Percentiles rank a stretch among this genome's conserved stretches.
These are phyloP conservation scores for Bemisia tabaci DNA, from an alignment of 1,140 invertebrate genomes.

Conservation along the genomic window DNA sequence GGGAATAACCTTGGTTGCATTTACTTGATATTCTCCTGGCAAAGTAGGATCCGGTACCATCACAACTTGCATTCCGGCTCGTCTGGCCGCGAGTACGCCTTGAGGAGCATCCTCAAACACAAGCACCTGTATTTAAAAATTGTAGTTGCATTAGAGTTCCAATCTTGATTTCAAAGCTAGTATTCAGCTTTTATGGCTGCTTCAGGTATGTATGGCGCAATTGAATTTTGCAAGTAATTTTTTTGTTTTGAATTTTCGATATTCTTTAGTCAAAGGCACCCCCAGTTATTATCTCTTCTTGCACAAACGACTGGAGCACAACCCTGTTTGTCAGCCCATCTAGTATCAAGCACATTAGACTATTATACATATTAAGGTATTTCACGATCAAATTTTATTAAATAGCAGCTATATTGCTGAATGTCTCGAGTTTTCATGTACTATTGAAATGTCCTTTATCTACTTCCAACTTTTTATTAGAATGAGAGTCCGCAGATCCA, in stretches of 20 bases:
- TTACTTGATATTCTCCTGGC: constrained; percentile 40
- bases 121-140: constrained; percentile 47
- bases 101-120: constrained; percentile 90
- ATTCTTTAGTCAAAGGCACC: too few relatives aligned
- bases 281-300: too few relatives aligned
- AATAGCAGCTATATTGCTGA: too few relatives aligned
- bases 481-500: too few relatives aligned
- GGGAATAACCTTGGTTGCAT: constrained; percentile 56
- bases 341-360: too few relatives aligned
- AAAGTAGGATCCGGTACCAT: constrained; percentile 69
- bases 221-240: not conserved
- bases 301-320: too few relatives aligned
- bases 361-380: too few relatives aligned
- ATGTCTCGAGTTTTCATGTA: too few relatives aligned
- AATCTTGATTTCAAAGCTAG: not conserved
- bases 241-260: not conserved
- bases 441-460: too few relatives aligned
- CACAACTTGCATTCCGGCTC: constrained; percentile 76
- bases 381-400: too few relatives aligned
- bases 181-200: not conserved
- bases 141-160: not conserved
- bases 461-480: too few relatives aligned
- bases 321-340: too few relatives aligned
- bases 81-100: constrained; percentile 61
- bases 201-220: not conserved